phyloP scores from a whole-genome alignment of 1,140 invertebrate genomes.

The Atta texana region DNA sequence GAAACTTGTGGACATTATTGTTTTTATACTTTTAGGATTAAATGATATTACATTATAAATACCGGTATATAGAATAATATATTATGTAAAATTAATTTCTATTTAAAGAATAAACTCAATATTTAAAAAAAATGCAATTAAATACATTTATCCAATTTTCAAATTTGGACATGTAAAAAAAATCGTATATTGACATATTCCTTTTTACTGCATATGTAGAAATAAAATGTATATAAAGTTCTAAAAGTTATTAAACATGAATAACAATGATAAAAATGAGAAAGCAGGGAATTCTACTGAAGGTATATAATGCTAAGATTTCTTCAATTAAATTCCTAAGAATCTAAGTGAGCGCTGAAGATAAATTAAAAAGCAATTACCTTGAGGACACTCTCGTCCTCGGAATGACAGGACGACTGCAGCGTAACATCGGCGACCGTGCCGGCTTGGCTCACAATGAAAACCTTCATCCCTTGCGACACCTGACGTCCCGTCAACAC shows the following conservation, averaged over 20 bases:
- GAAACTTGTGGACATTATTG: background rate
- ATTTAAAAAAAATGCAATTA: background rate
- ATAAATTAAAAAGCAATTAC: slow-evolving; percentile 86
- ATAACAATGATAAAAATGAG: background rate
- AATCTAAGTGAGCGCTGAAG: background rate
- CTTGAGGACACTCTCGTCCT: slow-evolving; percentile 98
- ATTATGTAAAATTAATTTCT: background rate
- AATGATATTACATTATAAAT: background rate
- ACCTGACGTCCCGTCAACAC: slow-evolving; percentile 97
- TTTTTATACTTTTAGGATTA: background rate
- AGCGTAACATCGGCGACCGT: slow-evolving; percentile 97
- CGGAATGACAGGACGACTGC: slow-evolving; percentile 97
- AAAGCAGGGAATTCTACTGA: background rate
- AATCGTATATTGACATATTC: background rate
- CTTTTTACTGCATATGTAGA: background rate
- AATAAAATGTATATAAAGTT: background rate
- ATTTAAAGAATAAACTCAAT: background rate
- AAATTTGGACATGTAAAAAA: background rate
- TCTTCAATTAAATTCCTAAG: background rate
- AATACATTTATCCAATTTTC: background rate
- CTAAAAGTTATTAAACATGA: background rate
- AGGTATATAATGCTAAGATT: slow-evolving; percentile 17
- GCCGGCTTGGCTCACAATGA: slow-evolving; percentile 97
- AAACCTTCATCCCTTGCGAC: slow-evolving; percentile 97
- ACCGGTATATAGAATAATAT: background rate